phyloP scores from a whole-genome alignment of 2,888 invertebrate species.

The Hirtodrosophila alboralis region DNA sequence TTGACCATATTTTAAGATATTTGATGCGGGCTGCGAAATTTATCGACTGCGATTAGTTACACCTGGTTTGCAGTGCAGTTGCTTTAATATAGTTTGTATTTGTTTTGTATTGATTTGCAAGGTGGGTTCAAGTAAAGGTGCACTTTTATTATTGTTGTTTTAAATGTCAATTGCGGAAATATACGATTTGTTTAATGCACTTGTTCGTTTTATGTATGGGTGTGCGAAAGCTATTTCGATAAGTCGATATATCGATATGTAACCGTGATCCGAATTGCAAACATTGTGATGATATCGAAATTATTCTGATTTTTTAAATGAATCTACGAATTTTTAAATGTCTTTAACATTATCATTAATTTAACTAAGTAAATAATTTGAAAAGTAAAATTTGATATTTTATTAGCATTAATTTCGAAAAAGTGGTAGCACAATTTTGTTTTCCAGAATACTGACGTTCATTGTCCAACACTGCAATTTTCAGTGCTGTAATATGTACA shows the following conservation, averaged over 20 bases:
- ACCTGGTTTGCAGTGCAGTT: constrained; percentile 1
- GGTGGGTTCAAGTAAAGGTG: constrained; percentile 34
- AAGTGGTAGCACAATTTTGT: too few species aligned
- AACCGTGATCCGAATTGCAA: too few species aligned
- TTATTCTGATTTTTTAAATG: neutral
- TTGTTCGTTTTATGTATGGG: constrained; percentile 30
- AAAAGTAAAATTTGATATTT: too few species aligned
- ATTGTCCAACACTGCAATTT: too few species aligned
- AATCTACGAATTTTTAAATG: too few species aligned
- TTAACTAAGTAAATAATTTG: too few species aligned
- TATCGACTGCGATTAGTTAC: constrained; percentile 1
- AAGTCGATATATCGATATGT: neutral
- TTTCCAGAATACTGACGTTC: too few species aligned
- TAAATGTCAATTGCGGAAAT: constrained; percentile 14
- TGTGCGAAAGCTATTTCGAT: constrained; percentile 12
- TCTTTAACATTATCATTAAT: too few species aligned
- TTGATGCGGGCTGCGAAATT: constrained; percentile 25
- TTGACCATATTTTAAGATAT: constrained; percentile 89
- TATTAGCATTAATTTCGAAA: too few species aligned
- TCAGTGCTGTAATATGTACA: too few species aligned
- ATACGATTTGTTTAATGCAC: constrained; percentile 43
- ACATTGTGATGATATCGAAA: too few species aligned
- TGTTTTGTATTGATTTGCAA: constrained; percentile 9
- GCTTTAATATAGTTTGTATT: neutral
- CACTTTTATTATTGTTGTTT: constrained; percentile 34